Evolutionary conservation across 1,140 invertebrate genomes (phyloP), one percentile per base, ranked within the genome.

Genomic region (Dendrolimus kikuchii): DNA sequence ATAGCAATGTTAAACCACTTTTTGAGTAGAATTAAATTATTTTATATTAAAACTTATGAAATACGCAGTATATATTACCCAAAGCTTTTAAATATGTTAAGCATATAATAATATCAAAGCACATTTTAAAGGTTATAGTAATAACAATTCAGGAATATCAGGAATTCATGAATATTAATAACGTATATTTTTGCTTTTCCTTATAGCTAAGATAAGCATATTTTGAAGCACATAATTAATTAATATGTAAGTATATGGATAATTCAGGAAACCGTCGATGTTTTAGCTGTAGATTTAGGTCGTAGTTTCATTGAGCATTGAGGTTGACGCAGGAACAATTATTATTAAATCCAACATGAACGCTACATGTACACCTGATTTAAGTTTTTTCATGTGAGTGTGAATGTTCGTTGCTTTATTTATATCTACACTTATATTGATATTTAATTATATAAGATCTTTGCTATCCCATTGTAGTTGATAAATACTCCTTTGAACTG

Each of bases 291-390:
- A 80, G 72, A 62, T 46, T 49, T 44, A 62, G 51, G 39, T 53
- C 44, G 55, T 59, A 60, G 9, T 57, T 57, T 44, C 38, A 59
- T 55, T 63, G 51, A 71, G 66, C 71, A 73, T 64, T 61, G 77
- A 74, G 81, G 81, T 85, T 85, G 81, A 82, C 53, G 71, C 79
- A 77, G 81, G 81, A 82, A 81, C 81, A 85, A 85, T 75, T 71
- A 50, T 51, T 42, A 57, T 53, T 55, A 55, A 40, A 43, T 55
- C 23, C 23, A 49, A 46, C 23, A 23, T 71, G 59, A 66, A 65
- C 39, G 59, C 61, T 66, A 57, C 57, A 52, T 47, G 59, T 50
- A 64, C 38, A 50, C 52, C 59, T 66, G 47, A 40, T 37, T 53
- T 51, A 53, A 53, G 49, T 40, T 48, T 51, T 52, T 53, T 48